Conservation (phyloP, 2,888 invertebrate genomes). For the Stenodema calcarata region DNA sequence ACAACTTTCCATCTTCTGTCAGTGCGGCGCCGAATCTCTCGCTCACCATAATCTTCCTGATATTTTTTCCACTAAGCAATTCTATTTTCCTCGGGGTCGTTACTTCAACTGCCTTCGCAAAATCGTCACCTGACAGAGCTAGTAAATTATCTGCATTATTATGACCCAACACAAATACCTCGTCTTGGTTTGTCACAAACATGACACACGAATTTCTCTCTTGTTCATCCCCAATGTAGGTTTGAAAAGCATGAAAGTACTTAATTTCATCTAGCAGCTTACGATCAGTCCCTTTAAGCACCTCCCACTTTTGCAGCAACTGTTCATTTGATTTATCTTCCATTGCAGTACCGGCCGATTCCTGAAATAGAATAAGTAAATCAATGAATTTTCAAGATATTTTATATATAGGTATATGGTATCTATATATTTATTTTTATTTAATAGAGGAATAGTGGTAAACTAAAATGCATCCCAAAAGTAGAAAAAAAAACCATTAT, state of each 20-base stretch:
- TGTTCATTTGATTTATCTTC: neutral
- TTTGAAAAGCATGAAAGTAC: neutral
- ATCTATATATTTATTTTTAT: too few species aligned
- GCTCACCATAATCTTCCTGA: neutral
- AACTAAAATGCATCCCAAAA: too few species aligned
- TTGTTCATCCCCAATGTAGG: neutral
- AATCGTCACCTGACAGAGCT: slow-evolving; percentile 6
- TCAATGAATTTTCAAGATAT: too few species aligned
- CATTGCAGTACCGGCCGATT: neutral
- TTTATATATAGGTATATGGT: too few species aligned
- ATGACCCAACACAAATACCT: neutral
- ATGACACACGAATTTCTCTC: neutral
- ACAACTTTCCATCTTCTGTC: neutral
- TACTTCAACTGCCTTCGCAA: neutral
- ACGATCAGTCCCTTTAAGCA: neutral
- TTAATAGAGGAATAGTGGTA: too few species aligned
- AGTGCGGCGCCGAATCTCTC: slow-evolving; percentile 25
- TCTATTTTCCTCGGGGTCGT: neutral
- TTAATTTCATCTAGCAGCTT: neutral
- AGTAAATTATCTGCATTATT: slow-evolving; percentile 7
- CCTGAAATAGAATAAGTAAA: neutral
- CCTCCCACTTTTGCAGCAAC: neutral
- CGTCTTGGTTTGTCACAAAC: neutral
- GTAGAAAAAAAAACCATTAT: too few species aligned
- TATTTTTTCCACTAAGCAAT: neutral